phyloP scores from a whole-genome alignment of 2,797 vertebrate genomes.

The Loris lydekkerianus region DNA sequence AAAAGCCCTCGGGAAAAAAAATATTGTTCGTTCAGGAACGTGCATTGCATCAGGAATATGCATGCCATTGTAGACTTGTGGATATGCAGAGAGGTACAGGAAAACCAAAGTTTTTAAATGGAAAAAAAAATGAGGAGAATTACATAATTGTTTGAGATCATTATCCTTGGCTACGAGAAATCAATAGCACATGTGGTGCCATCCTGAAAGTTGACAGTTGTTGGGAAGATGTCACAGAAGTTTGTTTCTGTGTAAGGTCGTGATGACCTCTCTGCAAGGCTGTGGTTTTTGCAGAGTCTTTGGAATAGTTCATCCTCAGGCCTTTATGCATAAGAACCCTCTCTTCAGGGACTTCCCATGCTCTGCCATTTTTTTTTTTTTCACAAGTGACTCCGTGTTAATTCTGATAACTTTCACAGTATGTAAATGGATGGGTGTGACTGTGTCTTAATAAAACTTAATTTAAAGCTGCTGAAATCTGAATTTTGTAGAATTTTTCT shows the following conservation, averaged over 20 bases:
- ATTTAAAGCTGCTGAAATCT: background rate
- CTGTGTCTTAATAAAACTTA: background rate
- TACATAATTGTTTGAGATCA: background rate
- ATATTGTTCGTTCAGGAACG: background rate
- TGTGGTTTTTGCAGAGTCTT: background rate
- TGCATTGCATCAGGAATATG: background rate
- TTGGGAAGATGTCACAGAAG: background rate
- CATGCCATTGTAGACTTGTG: background rate
- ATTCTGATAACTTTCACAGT: background rate
- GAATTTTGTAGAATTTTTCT: background rate
- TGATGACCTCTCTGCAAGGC: background rate
- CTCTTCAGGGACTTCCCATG: background rate
- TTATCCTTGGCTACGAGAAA: background rate
- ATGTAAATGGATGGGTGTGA: rapidly evolving
- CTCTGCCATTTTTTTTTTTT: background rate
- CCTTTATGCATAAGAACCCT: background rate
- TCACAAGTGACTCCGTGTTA: background rate
- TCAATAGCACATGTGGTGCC: background rate
- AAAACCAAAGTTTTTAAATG: background rate
- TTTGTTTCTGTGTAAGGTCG: background rate
- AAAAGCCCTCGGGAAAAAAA: background rate
- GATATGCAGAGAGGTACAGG: background rate
- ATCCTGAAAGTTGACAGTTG: background rate
- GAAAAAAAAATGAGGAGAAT: background rate
- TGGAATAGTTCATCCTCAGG: background rate